Evolutionary conservation across 2,113 vertebrate species (phyloP).

Genomic region (Alectura lathami): DNA sequence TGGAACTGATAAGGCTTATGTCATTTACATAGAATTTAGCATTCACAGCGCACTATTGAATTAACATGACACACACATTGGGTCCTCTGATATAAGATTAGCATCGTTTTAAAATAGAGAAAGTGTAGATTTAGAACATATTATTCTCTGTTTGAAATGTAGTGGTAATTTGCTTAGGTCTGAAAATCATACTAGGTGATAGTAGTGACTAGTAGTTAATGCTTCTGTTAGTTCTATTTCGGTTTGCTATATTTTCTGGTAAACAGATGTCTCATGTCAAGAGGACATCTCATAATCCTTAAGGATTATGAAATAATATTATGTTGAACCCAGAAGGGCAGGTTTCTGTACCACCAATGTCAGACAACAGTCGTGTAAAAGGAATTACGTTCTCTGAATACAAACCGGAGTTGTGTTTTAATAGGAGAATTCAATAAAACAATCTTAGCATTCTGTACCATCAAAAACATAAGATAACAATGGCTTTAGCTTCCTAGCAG

Average conservation of each 20-base stretch:
- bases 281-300: too few species aligned
- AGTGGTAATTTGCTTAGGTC: background rate
- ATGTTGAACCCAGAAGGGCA: background rate
- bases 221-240: background rate
- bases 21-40: constrained; percentile 66
- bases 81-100: constrained; percentile 69
- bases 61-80: constrained; percentile 65
- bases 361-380: background rate
- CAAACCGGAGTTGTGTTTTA: background rate
- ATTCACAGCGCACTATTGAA: constrained; percentile 54
- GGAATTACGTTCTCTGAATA: background rate
- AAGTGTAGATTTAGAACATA: constrained; percentile 22
- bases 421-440: background rate
- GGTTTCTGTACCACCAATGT: background rate
- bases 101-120: constrained; percentile 48
- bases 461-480: background rate
- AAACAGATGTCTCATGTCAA: constrained; percentile 9
- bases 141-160: background rate
- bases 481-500: background rate
- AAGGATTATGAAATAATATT: background rate
- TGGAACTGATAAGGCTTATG: constrained; percentile 72
- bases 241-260: background rate
- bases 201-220: background rate
- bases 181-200: constrained; percentile 6
- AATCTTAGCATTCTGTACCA: background rate